phyloP scores from a whole-genome alignment of 2,113 vertebrate species.

The Epinephelus cyanopodus region DNA sequence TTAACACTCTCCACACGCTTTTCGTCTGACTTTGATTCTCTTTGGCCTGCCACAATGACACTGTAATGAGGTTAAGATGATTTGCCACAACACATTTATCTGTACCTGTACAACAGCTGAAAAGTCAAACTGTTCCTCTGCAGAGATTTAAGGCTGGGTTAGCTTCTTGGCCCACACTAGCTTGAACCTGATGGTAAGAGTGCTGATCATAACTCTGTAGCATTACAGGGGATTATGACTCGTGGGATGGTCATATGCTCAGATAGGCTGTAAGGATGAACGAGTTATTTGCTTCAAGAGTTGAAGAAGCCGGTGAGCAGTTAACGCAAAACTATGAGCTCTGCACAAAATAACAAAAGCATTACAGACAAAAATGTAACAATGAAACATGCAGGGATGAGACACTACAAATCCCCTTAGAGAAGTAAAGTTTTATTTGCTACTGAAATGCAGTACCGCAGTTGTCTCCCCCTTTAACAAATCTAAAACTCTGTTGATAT shows the following conservation, averaged over 20 bases:
- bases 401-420: no score
- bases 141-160: constrained; percentile 45
- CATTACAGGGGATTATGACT: constrained; percentile 55
- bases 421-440: background rate
- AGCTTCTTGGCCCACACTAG: constrained; percentile 1
- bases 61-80: constrained; percentile 53
- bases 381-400: background rate
- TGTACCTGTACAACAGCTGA: constrained; percentile 24
- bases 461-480: background rate
- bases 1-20: constrained; percentile 4
- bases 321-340: background rate
- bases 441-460: background rate
- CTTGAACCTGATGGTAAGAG: constrained; percentile 30
- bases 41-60: background rate
- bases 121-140: constrained; percentile 7
- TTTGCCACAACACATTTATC: constrained; percentile 43
- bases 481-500: constrained; percentile 17
- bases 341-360: background rate
- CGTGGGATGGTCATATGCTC: background rate
- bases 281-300: constrained; percentile 22
- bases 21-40: constrained; percentile 26
- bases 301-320: background rate
- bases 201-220: constrained; percentile 47
- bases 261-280: background rate
- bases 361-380: background rate